A percentile compares a stretch with the other conserved stretches of the same genome.
These are phyloP conservation scores for Dromaius novaehollandiae DNA, from an alignment of 2,113 vertebrate genomes.

Conservation along the genomic window DNA sequence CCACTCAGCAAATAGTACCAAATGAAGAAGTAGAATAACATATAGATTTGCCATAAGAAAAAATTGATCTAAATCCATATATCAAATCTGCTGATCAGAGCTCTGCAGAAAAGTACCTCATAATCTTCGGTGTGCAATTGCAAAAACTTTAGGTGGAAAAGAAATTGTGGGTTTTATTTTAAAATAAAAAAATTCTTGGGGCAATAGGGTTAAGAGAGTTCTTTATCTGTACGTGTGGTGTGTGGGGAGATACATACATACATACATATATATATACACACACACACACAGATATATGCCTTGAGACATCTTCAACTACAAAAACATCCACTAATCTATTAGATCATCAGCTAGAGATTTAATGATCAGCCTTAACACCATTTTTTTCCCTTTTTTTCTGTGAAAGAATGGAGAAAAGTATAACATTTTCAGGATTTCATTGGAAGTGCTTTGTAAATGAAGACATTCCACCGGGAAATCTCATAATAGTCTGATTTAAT, in stretches of 20 bases:
- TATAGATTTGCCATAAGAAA: constrained; percentile 87
- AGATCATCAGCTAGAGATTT: neutral
- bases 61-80: constrained; percentile 83
- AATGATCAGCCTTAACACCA: neutral
- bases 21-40: constrained; percentile 85
- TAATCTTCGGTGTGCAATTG: constrained; percentile 58
- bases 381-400: neutral
- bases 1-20: constrained; percentile 88
- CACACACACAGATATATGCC: neutral
- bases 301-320: neutral
- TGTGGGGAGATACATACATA: neutral
- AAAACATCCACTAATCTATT: constrained; percentile 1
- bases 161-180: constrained; percentile 17
- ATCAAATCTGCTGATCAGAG: constrained; percentile 88
- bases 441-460: constrained; percentile 52
- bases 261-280: neutral
- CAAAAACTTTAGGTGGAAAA: constrained; percentile 51
- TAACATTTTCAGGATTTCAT: constrained; percentile 1
- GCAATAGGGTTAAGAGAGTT: neutral
- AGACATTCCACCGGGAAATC: constrained; percentile 63
- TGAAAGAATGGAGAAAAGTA: constrained; percentile 12
- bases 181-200: neutral
- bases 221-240: rapidly evolving
- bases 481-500: constrained; percentile 69
- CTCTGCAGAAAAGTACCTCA: constrained; percentile 67